A percentile compares a stretch with the other conserved stretches of the same genome.
phyloP scores from a whole-genome alignment of 2,888 invertebrate genomes.

The Girardia tigrina region DNA sequence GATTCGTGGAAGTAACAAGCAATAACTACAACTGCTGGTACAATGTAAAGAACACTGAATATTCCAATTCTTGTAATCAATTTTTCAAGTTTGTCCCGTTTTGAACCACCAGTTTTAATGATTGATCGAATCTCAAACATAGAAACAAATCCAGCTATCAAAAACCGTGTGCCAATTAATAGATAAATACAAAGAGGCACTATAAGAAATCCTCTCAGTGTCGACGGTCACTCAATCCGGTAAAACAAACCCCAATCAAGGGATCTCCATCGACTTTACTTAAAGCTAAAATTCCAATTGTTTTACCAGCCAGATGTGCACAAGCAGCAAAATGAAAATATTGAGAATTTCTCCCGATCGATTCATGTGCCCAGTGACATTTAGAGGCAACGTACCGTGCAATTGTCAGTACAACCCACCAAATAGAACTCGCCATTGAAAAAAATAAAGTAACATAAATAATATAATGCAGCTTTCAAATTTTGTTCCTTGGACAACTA shows the following conservation, averaged over 20 bases:
- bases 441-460: constrained; percentile 83
- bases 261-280: constrained; percentile 57
- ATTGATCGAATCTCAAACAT: constrained; percentile 85
- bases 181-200: constrained; percentile 77
- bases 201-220: constrained; percentile 74
- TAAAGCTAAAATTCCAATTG: constrained; percentile 62
- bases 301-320: constrained; percentile 87
- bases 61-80: constrained; percentile 91
- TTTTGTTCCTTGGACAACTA: constrained; percentile 58
- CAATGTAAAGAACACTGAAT: constrained; percentile 87
- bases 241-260: constrained; percentile 78
- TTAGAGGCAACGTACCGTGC: constrained; percentile 93
- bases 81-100: constrained; percentile 81
- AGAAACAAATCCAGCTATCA: constrained; percentile 83
- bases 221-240: constrained; percentile 71
- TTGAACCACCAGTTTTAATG: constrained; percentile 69
- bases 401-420: constrained; percentile 84
- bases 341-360: constrained; percentile 87
- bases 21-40: constrained; percentile 79
- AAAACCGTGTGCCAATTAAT: constrained; percentile 75
- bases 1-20: constrained; percentile 86
- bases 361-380: constrained; percentile 92
- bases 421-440: constrained; percentile 85
- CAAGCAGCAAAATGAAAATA: constrained; percentile 94
- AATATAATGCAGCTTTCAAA: constrained; percentile 66